Conservation (phyloP, 1,140 invertebrate genomes). For the Grapholita molesta region DNA sequence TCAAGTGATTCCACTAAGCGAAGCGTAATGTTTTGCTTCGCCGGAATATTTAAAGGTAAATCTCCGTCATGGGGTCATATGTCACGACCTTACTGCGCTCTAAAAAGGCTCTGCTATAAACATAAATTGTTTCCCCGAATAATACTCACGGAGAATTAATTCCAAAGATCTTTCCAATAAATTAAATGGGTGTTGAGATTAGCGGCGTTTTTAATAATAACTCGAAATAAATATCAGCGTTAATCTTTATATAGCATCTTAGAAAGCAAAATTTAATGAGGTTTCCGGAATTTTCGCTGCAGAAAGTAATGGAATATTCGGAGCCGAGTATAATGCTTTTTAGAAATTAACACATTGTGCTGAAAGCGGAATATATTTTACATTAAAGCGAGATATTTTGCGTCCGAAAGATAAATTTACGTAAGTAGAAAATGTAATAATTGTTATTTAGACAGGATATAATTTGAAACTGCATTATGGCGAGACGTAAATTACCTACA, state of each 20-base stretch:
- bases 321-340: background rate
- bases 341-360: slow-evolving; percentile 9
- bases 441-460: background rate
- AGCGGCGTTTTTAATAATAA: background rate
- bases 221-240: slow-evolving; percentile 11
- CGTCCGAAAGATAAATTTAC: background rate
- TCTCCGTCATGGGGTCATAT: slow-evolving; percentile 20
- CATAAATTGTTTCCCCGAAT: slow-evolving; percentile 22
- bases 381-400: background rate
- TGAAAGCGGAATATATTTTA: background rate
- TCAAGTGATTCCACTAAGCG: slow-evolving; percentile 9
- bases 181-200: slow-evolving; percentile 26
- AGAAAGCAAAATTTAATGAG: slow-evolving; percentile 12
- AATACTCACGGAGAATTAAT: slow-evolving; percentile 23
- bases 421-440: background rate
- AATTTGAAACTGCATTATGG: background rate
- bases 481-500: background rate
- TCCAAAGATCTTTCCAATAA: slow-evolving; percentile 26
- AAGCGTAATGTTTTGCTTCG: slow-evolving; percentile 16
- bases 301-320: background rate
- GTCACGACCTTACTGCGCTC: slow-evolving; percentile 21
- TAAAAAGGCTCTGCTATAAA: slow-evolving; percentile 29
- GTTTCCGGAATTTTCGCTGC: slow-evolving; percentile 1
- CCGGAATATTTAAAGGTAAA: slow-evolving; percentile 20
- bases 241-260: slow-evolving; percentile 2